A percentile compares a stretch with the other conserved stretches of the same genome.
These are phyloP conservation scores for Sebastiscus albofasciatus DNA, from an alignment of 2,797 vertebrate genomes.

Conservation along the genomic window DNA sequence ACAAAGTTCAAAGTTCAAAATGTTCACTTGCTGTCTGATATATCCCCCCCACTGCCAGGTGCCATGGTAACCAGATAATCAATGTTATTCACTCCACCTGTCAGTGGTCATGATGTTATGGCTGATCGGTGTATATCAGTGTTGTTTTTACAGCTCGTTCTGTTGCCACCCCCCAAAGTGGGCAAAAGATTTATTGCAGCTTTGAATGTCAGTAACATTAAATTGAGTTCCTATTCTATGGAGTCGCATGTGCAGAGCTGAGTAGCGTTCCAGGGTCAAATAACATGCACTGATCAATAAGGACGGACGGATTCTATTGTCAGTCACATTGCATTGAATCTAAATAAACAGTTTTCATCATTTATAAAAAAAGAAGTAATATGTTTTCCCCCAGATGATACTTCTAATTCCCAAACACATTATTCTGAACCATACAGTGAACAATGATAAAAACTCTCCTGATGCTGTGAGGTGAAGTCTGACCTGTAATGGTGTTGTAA, in stretches of 20 bases:
- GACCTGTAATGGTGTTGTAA: conserved; percentile 90
- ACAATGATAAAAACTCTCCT: not conserved
- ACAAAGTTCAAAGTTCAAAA: too few species aligned
- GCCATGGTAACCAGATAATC: too few species aligned
- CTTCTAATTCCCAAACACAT: not conserved
- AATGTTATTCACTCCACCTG: too few species aligned
- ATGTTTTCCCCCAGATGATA: not conserved
- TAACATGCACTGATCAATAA: not conserved
- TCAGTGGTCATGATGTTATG: too few species aligned
- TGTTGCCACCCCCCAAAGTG: not conserved
- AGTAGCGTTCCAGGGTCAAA: not conserved
- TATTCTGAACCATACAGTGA: not conserved
- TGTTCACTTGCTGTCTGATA: too few species aligned
- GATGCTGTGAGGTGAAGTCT: not conserved
- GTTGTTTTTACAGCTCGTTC: not conserved
- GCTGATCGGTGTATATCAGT: not conserved
- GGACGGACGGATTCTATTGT: not conserved
- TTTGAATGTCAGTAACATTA: not conserved
- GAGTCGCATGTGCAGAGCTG: not conserved
- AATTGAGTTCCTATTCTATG: not conserved
- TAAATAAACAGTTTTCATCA: not conserved
- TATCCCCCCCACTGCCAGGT: too few species aligned
- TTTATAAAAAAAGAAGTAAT: not conserved
- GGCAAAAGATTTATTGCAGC: not conserved
- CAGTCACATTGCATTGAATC: not conserved